Percentiles rank a stretch among this genome's conserved stretches.
phyloP scores from a whole-genome alignment of 2,797 vertebrate species.

The Acanthopagrus latus region DNA sequence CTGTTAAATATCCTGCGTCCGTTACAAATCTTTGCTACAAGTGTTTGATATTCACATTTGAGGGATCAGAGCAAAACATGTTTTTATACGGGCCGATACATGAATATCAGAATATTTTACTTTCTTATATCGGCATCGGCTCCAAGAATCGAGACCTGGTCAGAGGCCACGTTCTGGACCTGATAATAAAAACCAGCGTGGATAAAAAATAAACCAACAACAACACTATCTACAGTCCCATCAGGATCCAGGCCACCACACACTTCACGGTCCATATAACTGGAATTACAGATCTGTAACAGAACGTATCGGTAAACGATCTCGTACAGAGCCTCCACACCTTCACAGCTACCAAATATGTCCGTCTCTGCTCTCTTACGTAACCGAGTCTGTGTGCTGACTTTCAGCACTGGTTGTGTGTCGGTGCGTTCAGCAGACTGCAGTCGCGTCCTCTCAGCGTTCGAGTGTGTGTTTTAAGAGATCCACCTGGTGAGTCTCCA shows the following conservation, averaged over 20 bases:
- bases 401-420: not conserved
- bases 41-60: too few species aligned
- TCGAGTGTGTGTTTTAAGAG: slow-evolving; percentile 14
- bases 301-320: not conserved
- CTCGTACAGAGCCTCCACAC: not conserved
- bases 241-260: not conserved
- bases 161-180: too few species aligned
- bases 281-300: too few species aligned
- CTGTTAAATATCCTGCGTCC: too few species aligned
- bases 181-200: not conserved
- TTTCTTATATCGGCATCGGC: too few species aligned
- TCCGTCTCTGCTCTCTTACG: not conserved
- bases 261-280: not conserved
- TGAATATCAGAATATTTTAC: too few species aligned
- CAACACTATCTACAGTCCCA: too few species aligned
- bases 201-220: too few species aligned
- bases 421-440: slow-evolving; percentile 10
- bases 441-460: not conserved
- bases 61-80: too few species aligned
- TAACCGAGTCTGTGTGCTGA: not conserved
- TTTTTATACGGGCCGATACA: too few species aligned
- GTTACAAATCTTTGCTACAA: too few species aligned
- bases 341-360: not conserved
- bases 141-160: too few species aligned
- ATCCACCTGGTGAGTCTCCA: slow-evolving; percentile 31